phyloP scores from a whole-genome alignment of 2,797 vertebrate genomes.

The Bovichtus variegatus region DNA sequence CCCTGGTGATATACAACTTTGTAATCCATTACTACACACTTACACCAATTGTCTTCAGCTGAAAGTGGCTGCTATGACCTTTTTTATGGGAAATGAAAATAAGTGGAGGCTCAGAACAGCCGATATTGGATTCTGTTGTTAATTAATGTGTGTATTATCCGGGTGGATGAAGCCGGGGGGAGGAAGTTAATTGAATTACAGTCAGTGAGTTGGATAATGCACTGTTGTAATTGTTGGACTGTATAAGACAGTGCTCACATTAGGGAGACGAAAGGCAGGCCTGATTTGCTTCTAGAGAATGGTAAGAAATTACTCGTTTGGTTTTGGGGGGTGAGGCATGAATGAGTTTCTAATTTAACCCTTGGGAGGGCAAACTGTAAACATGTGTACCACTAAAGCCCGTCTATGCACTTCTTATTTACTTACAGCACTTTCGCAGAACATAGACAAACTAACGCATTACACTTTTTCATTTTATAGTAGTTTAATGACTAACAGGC shows the following conservation, averaged over 20 bases:
- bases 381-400: slow-evolving; percentile 25
- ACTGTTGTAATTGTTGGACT: slow-evolving; percentile 84
- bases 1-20: slow-evolving; percentile 51
- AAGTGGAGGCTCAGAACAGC: slow-evolving; percentile 80
- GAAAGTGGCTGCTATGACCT: slow-evolving; percentile 81
- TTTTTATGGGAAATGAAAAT: slow-evolving; percentile 83
- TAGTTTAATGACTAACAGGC: neutral
- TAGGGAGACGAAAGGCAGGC: slow-evolving; percentile 70
- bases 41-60: slow-evolving; percentile 75
- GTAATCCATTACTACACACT: slow-evolving; percentile 76
- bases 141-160: slow-evolving; percentile 86
- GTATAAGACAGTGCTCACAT: slow-evolving; percentile 73
- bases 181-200: slow-evolving; percentile 86
- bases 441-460: slow-evolving; percentile 9
- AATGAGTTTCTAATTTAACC: slow-evolving; percentile 72
- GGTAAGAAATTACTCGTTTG: slow-evolving; percentile 71
- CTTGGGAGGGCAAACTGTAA: slow-evolving; percentile 45
- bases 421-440: slow-evolving; percentile 20
- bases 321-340: slow-evolving; percentile 66
- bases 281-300: slow-evolving; percentile 71
- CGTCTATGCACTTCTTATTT: slow-evolving; percentile 9
- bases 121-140: slow-evolving; percentile 85
- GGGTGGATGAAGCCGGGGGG: slow-evolving; percentile 79
- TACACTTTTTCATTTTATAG: neutral
- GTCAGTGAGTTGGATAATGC: slow-evolving; percentile 82